Evolutionary conservation across 2,888 invertebrate species (phyloP).

Genomic region (Pollenia labialis): DNA sequence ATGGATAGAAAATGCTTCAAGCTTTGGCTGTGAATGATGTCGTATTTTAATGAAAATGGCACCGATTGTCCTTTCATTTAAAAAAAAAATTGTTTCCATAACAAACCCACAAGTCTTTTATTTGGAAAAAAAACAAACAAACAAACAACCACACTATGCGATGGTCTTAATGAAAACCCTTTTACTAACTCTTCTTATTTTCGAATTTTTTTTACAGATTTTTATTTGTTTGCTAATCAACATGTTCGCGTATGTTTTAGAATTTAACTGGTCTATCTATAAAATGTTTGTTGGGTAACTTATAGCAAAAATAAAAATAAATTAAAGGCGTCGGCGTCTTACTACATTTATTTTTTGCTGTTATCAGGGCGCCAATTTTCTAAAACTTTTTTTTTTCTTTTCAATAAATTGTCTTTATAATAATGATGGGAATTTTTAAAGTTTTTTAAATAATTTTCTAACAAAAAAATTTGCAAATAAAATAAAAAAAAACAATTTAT

Average conservation of each 20-base stretch:
- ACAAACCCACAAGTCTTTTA: too few species aligned
- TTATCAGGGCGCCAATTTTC: constrained; percentile 42
- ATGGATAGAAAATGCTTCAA: too few species aligned
- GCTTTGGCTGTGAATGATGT: too few species aligned
- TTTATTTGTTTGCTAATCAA: neutral
- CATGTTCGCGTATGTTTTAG: too few species aligned
- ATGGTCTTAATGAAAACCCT: too few species aligned
- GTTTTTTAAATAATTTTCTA: neutral
- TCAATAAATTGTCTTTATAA: constrained; percentile 13
- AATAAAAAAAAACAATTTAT: constrained; percentile 13
- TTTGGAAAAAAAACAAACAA: too few species aligned
- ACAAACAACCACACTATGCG: too few species aligned
- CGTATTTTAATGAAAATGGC: too few species aligned
- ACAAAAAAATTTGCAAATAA: neutral
- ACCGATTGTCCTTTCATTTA: too few species aligned
- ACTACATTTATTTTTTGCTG: neutral
- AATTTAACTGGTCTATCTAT: neutral
- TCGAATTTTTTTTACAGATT: too few species aligned
- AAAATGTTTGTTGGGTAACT: constrained; percentile 9
- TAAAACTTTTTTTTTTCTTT: neutral
- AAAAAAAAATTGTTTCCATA: too few species aligned
- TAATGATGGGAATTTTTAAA: constrained; percentile 27
- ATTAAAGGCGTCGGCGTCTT: constrained; percentile 37
- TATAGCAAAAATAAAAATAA: constrained; percentile 9
- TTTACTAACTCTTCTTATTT: neutral